Base-by-base conservation (phyloP, 2,797 vertebrate genomes). In the Chaunax sp. region DNA sequence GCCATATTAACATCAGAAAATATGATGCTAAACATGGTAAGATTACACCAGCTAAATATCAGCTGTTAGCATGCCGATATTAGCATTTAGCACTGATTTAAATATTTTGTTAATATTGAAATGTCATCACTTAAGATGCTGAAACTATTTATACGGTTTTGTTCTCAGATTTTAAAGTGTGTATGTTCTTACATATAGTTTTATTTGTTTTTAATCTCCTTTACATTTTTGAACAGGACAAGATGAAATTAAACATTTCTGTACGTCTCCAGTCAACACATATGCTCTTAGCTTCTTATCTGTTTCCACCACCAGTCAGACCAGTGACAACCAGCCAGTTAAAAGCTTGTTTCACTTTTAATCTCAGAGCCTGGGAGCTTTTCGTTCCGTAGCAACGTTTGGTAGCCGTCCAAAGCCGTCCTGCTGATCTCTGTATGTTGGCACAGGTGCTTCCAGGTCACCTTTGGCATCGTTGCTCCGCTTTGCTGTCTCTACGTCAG, bases 391-490 rank as follows among this genome's bases (percentile, higher is more conserved):
- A 54, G 54, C 61, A n/a, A 0, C 12, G 50, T 54, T 28, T 67
- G 72, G 70, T 68, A n/a, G 46, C n/a, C 4, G 7, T 25, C 72
- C 76, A 63, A 62, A 9, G 7, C n/a, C n/a, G n/a, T n/a, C 55
- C 66, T n/a, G 77, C 75, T 79, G 79, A 50, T 75, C 69, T 64
- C 65, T 77, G 73, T 59, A 43, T 63, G 78, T 69, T 38, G 18
- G 73, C 47, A 22, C 70, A 82, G 80, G 75, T 81, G 81, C 64
- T 59, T 60, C 49, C 72, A 77, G 76, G 80, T 87, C 78, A 85
- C 77, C 59, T 79, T 72, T 66, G 62, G 35, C 62, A 25, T 63
- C 1, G 9, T 49, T 25, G 40, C 64, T n/a, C 64, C 47, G 13
- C 54, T 30, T 44, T 65, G 22, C 9, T 11, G 47, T 33, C 14